A percentile compares a stretch with the other conserved stretches of the same genome.
Evolutionary conservation across 35 echinoderm and acorn worm species (phyloP).

Genomic region (Lytechinus pictus): DNA sequence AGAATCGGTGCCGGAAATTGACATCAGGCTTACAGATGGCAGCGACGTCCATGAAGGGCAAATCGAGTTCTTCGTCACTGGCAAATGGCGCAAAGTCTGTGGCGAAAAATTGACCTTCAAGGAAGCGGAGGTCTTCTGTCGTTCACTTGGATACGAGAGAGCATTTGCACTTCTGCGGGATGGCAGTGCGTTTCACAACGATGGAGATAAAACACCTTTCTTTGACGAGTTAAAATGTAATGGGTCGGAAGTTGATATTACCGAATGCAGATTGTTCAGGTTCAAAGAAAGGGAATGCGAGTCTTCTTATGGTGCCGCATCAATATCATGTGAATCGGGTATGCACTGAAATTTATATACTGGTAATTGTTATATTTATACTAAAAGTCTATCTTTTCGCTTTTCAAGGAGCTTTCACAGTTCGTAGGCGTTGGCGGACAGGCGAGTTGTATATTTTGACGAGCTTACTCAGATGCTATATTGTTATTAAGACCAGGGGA

Average conservation of each 20-base stretch:
- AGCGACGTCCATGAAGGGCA: not conserved
- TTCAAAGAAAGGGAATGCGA: not conserved
- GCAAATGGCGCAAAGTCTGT: not conserved
- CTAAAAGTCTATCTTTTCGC: too few relatives aligned
- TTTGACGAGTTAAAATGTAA: not conserved
- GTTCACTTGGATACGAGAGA: conserved; percentile 27
- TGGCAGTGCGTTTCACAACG: not conserved
- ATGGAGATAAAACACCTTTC: not conserved
- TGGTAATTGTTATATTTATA: too few relatives aligned
- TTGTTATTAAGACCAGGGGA: too few relatives aligned
- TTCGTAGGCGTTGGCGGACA: too few relatives aligned
- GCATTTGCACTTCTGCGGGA: not conserved
- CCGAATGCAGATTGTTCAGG: not conserved
- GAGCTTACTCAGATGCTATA: too few relatives aligned
- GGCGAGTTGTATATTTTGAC: too few relatives aligned
- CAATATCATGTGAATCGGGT: not conserved
- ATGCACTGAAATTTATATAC: not conserved
- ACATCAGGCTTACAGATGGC: not conserved
- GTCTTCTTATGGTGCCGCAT: not conserved
- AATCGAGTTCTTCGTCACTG: conserved; percentile 8
- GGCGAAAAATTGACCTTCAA: not conserved
- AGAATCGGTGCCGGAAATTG: not conserved
- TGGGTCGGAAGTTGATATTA: not conserved
- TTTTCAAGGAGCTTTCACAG: too few relatives aligned
- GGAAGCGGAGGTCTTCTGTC: conserved; percentile 8